Conservation (phyloP, 2,113 vertebrate genomes). For the Cyprinodon brontotheroides region DNA sequence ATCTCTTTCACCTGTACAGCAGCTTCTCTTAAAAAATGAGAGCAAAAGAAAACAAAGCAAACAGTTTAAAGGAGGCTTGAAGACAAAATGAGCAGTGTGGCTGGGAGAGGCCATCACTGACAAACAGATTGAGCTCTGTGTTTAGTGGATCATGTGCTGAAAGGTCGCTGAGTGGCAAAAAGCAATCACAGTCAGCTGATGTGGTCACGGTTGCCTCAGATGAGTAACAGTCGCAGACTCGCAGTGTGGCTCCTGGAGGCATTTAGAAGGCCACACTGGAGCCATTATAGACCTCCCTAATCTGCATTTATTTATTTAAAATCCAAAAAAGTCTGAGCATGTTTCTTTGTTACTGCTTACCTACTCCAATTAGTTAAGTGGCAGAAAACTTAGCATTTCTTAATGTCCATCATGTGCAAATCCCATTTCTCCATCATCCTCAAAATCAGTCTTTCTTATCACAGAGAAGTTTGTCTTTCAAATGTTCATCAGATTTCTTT, state of each 20-base stretch:
- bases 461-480: background rate
- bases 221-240: constrained; percentile 57
- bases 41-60: constrained; percentile 3
- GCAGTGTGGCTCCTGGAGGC: constrained; percentile 14
- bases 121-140: constrained; percentile 65
- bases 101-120: constrained; percentile 19
- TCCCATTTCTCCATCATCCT: too few relatives aligned
- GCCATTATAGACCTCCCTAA: background rate
- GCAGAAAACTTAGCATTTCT: background rate
- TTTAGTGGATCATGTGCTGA: constrained; percentile 59
- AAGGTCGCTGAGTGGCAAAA: constrained; percentile 58
- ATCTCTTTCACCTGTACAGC: constrained; percentile 42
- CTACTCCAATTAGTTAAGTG: background rate
- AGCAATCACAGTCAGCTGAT: constrained; percentile 70
- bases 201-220: constrained; percentile 40
- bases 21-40: constrained; percentile 28
- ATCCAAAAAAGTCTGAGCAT: background rate
- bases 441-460: background rate
- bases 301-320: background rate
- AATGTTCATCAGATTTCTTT: background rate
- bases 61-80: constrained; percentile 9
- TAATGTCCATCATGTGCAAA: too few relatives aligned
- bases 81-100: constrained; percentile 61
- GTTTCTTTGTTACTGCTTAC: background rate
- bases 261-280: constrained; percentile 10